Percentiles rank a stretch among this genome's conserved stretches.
These are phyloP conservation scores for Dipodomys ordii DNA, from an alignment of 2,113 vertebrate species.

Conservation along the genomic window DNA sequence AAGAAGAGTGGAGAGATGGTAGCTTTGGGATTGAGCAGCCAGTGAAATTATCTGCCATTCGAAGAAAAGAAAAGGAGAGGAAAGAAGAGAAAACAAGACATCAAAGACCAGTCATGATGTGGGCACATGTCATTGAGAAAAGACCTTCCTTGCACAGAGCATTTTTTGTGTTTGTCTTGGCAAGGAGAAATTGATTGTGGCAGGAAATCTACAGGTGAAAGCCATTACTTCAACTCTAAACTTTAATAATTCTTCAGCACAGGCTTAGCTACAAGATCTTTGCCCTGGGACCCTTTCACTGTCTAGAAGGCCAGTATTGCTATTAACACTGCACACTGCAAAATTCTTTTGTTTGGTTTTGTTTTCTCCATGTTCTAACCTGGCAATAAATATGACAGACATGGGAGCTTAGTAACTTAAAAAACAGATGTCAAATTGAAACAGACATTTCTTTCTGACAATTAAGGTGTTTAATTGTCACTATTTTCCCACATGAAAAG, in stretches of 20 bases:
- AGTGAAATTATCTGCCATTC: neutral
- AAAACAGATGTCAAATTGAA: slow-evolving; percentile 33
- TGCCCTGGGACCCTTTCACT: slow-evolving; percentile 19
- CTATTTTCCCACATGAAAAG: neutral
- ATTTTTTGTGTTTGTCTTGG: slow-evolving; percentile 45
- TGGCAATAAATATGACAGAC: slow-evolving; percentile 36
- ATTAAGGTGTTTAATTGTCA: neutral
- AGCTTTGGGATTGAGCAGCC: slow-evolving; percentile 43
- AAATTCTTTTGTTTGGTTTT: slow-evolving; percentile 48
- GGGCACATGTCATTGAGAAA: slow-evolving; percentile 34
- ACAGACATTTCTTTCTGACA: slow-evolving; percentile 21
- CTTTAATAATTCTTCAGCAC: slow-evolving; percentile 1
- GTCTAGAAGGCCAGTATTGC: neutral
- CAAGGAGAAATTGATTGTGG: neutral
- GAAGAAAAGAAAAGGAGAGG: neutral
- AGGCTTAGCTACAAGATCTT: slow-evolving; percentile 41
- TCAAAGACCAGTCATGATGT: slow-evolving; percentile 14
- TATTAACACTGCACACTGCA: neutral
- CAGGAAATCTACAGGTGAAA: slow-evolving; percentile 71
- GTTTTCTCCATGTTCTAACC: slow-evolving; percentile 31
- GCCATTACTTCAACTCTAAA: slow-evolving; percentile 57
- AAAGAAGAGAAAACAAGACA: neutral
- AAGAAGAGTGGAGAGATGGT: neutral
- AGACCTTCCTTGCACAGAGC: neutral
- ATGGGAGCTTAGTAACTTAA: slow-evolving; percentile 24